Conservation (phyloP, 2,888 invertebrate genomes). For the Ypsolopha scabrella region DNA sequence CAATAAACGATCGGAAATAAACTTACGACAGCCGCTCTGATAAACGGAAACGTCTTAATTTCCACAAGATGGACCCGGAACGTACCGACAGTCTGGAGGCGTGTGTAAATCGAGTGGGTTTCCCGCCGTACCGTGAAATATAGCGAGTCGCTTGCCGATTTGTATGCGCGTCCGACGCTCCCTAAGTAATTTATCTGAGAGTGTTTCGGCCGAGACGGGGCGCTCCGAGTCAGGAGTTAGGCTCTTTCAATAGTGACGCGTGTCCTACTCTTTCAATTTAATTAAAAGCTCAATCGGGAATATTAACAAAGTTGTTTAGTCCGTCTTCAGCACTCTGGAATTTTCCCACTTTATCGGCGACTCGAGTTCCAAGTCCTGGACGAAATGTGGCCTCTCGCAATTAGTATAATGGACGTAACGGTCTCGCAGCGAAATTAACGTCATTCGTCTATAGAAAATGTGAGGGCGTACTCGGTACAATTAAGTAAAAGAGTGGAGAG, state of each 20-base stretch:
- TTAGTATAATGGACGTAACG: conserved; percentile 66
- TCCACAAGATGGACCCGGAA: conserved; percentile 19
- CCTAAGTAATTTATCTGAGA: conserved; percentile 61
- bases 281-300: conserved; percentile 68
- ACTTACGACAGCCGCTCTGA: conserved; percentile 33
- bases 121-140: conserved; percentile 47
- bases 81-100: conserved; percentile 22
- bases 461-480: conserved; percentile 52
- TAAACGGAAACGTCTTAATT: conserved; percentile 56
- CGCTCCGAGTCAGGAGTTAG: conserved; percentile 25
- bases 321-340: conserved; percentile 53
- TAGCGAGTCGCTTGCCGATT: conserved; percentile 53
- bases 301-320: conserved; percentile 58
- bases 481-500: conserved; percentile 53
- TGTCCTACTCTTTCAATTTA: conserved; percentile 64
- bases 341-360: conserved; percentile 46
- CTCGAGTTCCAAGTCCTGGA: conserved; percentile 58
- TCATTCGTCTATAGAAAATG: conserved; percentile 52
- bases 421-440: conserved; percentile 50
- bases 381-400: conserved; percentile 60
- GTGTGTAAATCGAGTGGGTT: conserved; percentile 53
- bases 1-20: conserved; percentile 52
- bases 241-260: conserved; percentile 41
- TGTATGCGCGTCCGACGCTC: conserved; percentile 54
- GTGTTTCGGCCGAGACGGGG: conserved; percentile 51